Conservation (phyloP, 2,113 vertebrate genomes). For the Otolemur garnettii region DNA sequence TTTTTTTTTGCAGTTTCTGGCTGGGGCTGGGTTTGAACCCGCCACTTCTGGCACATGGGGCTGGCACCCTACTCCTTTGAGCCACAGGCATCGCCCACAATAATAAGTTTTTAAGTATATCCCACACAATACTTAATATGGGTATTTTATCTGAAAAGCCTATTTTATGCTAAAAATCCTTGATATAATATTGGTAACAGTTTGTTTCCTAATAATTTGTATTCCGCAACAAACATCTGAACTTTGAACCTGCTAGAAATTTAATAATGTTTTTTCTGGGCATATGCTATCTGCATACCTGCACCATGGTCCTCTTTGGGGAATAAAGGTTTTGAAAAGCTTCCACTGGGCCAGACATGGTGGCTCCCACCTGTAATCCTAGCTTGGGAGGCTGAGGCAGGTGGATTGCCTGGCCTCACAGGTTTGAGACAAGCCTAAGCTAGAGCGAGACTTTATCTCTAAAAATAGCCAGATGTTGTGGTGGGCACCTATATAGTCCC, state of each 20-base stretch:
- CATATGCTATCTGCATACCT: not conserved
- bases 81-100: too few relatives aligned
- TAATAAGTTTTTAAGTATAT: not conserved
- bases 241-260: not conserved
- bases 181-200: not conserved
- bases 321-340: not conserved
- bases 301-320: not conserved
- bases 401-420: too few relatives aligned
- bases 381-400: too few relatives aligned
- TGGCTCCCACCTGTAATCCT: too few relatives aligned
- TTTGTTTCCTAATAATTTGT: conserved; percentile 44
- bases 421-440: too few relatives aligned
- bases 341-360: not conserved
- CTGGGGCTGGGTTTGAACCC: too few relatives aligned
- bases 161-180: conserved; percentile 38
- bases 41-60: too few relatives aligned
- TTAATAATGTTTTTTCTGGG: not conserved
- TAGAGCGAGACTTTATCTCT: too few relatives aligned
- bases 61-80: too few relatives aligned
- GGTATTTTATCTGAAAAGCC: not conserved
- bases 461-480: too few relatives aligned
- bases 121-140: not conserved
- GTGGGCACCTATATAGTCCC: too few relatives aligned
- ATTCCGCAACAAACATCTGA: not conserved
- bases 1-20: too few relatives aligned